Evolutionary conservation across 2,113 vertebrate genomes (phyloP), one percentile per base, ranked within the genome.

Genomic region (Austrofundulus limnaeus): DNA sequence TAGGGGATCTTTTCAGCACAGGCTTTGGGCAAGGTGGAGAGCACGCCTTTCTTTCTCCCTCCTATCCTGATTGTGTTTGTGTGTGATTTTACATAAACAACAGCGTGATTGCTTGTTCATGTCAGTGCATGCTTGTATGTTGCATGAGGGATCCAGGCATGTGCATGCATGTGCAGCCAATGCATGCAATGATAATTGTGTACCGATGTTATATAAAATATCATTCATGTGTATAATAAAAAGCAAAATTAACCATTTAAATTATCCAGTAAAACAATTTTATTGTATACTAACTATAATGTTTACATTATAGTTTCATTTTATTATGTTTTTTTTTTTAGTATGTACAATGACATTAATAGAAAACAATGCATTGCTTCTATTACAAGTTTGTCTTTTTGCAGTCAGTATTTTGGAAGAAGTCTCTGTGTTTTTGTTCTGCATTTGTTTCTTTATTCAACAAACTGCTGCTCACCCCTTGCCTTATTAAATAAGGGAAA

Each of bases 1-100:
- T 99, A 90, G 96, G 96, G 92, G 95, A 99, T 93, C 94, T 98
- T 85, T 95, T 96, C 94, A 91, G 92, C 93, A 86, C 92, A 93
- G 93, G 93, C 93, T 96, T 94, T 94, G 94, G 93, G 90, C 96
- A 88, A 99, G 97, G 97, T 98, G 95, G 93, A 96, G 82, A 60
- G 89, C 89, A 90, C 67, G 76, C 60, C 85, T 88, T 75, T 89
- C 70, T 88, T 92, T 81, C 20, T 7, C 64, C 47, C 64, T 46
- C 38, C 16, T 83, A 62, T 39, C 66, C 55, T 89, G 48, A 76
- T 61, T 81, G 47, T 43, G 56, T 75, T 62, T 66, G 25, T 70
- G 23, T 53, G 16, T 38, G 28, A 24, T 17, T 60, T 52, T 46
- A 28, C 56, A 46, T 47, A 31, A 47, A 47, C 47, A 57, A 24